Conservation (phyloP, 2,797 vertebrate genomes). For the Sebastes minor region DNA sequence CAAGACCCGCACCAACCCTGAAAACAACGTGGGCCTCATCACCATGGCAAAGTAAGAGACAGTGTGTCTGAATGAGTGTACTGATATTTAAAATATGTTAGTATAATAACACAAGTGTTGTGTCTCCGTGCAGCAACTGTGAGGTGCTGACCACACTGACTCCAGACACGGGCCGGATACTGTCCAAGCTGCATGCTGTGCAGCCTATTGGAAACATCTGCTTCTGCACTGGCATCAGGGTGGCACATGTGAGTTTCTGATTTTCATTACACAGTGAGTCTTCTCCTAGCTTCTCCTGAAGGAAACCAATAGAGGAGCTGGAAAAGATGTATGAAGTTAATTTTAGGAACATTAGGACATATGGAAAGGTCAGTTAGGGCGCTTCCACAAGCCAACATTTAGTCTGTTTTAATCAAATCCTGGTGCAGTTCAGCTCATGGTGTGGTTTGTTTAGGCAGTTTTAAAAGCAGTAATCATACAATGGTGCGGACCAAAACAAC, state of each 20-base stretch:
- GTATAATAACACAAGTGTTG: background rate
- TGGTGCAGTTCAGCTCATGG: no score
- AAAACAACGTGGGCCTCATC: constrained; percentile 97
- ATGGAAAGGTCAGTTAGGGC: no score
- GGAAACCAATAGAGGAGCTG: background rate
- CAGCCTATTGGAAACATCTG: constrained; percentile 93
- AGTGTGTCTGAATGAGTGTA: background rate
- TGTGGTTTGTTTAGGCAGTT: no score
- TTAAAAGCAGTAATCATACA: no score
- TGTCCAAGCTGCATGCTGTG: constrained; percentile 94
- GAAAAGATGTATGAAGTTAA: background rate
- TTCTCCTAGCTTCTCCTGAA: constrained; percentile 48
- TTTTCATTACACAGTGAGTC: background rate
- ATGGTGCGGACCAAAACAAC: no score
- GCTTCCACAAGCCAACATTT: no score
- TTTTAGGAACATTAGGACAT: background rate
- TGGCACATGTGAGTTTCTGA: constrained; percentile 89
- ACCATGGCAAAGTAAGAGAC: constrained; percentile 90
- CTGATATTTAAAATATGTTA: background rate
- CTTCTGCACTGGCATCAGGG: constrained; percentile 94
- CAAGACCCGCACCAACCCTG: constrained; percentile 94
- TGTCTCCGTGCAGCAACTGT: constrained; percentile 86
- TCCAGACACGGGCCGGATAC: constrained; percentile 92
- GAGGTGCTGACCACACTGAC: constrained; percentile 95
- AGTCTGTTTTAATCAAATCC: no score